Evolutionary conservation across 1,140 invertebrate species (phyloP), one percentile per base, ranked within the genome.

Genomic region (Lysiphlebus fabarum): DNA sequence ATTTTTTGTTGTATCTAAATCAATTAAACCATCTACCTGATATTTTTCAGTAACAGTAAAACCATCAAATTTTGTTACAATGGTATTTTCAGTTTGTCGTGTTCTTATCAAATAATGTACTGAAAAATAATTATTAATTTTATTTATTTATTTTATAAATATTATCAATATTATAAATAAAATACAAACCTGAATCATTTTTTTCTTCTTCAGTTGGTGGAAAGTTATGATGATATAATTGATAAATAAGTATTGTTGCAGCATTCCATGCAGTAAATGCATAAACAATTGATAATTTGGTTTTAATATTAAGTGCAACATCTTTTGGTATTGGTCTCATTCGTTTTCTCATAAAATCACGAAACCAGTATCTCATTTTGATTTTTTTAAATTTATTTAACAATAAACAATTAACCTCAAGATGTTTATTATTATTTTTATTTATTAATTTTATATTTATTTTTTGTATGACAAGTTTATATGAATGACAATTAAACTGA

Each of bases 241-340:
- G 0, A 6, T 63, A 67, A 0, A 69, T 17, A 1, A 11, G 0
- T 1, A 60, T 0, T 7, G 55, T 56, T 10, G 53, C 10, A 14
- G 48, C 0, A 59, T 67, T 63, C 65, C 65, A 71, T 14, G 48
- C 61, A 3, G 45, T 0, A 44, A 72, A 40, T 33, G 41, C 53
- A 58, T 73, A 73, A 0, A 60, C 0, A 1, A 37, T 0, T 10
- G 64, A 45, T 2, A 59, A 63, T 11, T 5, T 45, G 34, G 36
- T 8, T 59, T 53, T 62, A 36, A 45, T 49, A 17, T 11, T 14
- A 36, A 5, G 11, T 5, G 61, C 63, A 4, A 43, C 33, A 7
- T 48, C 26, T n/a, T 5, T 26, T 6, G 53, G 14, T n/a, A 65
- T 53, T 6, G 63, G 65, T 26, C 41, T 33, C 40, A 51, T 61